These are phyloP conservation scores for Triops cancriformis DNA, from an alignment of 1,140 invertebrate species.

Conservation along the genomic window DNA sequence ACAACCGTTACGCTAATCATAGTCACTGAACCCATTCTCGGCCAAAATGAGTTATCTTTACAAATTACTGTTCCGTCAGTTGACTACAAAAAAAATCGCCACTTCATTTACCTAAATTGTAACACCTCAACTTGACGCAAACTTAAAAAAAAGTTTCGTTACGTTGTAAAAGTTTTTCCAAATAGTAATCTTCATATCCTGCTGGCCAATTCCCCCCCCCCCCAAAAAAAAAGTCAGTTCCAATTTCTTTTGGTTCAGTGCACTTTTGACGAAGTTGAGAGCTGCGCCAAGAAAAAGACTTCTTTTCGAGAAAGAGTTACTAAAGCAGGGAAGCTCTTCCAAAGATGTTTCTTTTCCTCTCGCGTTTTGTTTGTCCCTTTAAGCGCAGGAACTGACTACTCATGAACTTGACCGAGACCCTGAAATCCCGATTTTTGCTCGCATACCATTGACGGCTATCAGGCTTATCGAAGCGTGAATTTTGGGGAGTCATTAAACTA, in stretches of 20 bases:
- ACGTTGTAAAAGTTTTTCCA: too few species aligned
- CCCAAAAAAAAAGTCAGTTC: neutral
- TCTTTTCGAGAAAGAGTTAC: neutral
- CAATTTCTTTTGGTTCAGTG: neutral
- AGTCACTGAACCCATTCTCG: neutral
- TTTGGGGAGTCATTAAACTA: conserved; percentile 1
- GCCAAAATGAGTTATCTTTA: too few species aligned
- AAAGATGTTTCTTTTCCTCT: neutral
- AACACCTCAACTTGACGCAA: too few species aligned
- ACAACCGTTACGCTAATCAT: neutral
- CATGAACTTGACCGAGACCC: conserved; percentile 7
- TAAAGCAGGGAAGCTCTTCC: neutral
- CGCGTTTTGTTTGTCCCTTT: neutral
- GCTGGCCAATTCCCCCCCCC: too few species aligned
- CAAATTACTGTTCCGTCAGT: too few species aligned
- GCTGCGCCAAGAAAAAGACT: neutral
- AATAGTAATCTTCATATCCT: too few species aligned
- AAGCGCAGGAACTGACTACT: conserved; percentile 4
- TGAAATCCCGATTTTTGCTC: conserved; percentile 5
- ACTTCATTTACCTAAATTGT: too few species aligned
- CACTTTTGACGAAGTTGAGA: neutral
- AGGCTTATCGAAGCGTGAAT: neutral
- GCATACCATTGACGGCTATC: neutral
- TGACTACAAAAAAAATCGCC: too few species aligned
- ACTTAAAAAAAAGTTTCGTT: too few species aligned